These are phyloP conservation scores for Rhinichthys osculus DNA, from an alignment of 2,797 vertebrate genomes.

Conservation along the genomic window DNA sequence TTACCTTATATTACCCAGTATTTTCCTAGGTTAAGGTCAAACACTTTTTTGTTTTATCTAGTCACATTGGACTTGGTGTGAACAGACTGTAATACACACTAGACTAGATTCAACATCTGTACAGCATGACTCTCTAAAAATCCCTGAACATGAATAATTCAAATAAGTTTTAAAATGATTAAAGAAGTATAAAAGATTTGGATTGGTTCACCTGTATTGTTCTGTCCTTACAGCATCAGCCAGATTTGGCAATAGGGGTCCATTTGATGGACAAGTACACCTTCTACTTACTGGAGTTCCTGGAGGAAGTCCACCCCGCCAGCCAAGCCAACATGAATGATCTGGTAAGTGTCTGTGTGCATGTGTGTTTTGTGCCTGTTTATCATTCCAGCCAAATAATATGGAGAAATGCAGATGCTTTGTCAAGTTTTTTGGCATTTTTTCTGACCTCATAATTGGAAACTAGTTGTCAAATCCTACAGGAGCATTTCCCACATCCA, in stretches of 20 bases:
- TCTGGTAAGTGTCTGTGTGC: slow-evolving; percentile 79
- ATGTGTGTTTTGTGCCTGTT: background rate
- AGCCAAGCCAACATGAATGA: slow-evolving; percentile 97
- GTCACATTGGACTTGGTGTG: background rate
- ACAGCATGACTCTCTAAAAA: background rate
- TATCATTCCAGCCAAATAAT: background rate
- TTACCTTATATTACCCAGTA: no score
- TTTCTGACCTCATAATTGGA: background rate
- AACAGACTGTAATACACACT: background rate
- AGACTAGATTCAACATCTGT: background rate
- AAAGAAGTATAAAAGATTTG: background rate
- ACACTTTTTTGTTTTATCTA: background rate
- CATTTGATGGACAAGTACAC: slow-evolving; percentile 99
- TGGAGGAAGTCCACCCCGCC: slow-evolving; percentile 96
- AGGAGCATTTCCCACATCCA: background rate
- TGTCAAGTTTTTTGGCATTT: background rate
- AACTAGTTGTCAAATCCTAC: background rate
- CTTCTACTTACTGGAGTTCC: slow-evolving; percentile 95
- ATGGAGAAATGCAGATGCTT: background rate
- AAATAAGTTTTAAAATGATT: background rate
- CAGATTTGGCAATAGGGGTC: slow-evolving; percentile 94
- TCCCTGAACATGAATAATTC: background rate
- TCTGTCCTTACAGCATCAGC: slow-evolving; percentile 86
- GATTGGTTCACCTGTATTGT: slow-evolving; percentile 16
- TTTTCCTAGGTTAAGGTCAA: no score